These are phyloP conservation scores for Operophtera brumata DNA, from an alignment of 2,888 invertebrate species.

Conservation along the genomic window DNA sequence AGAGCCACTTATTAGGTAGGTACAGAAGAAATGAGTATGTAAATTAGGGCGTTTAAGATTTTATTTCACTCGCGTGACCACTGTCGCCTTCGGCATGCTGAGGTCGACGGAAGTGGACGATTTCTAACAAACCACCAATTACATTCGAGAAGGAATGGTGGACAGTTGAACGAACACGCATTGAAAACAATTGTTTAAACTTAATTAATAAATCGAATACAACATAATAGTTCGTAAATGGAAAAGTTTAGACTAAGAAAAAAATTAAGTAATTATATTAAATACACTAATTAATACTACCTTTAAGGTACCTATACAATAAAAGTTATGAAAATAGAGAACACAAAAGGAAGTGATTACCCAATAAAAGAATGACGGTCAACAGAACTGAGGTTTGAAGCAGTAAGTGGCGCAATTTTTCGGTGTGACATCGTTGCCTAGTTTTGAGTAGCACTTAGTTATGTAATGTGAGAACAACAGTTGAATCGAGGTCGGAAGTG, in stretches of 20 bases:
- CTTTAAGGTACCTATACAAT: not conserved
- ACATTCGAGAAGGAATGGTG: conserved; percentile 49
- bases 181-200: conserved; percentile 11
- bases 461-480: conserved; percentile 76
- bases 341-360: conserved; percentile 26
- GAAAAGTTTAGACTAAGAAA: too few species aligned
- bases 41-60: conserved; percentile 29
- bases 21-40: conserved; percentile 23
- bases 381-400: conserved; percentile 32
- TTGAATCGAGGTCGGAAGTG: conserved; percentile 72
- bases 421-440: conserved; percentile 79
- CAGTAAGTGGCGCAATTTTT: conserved; percentile 75
- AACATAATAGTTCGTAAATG: too few species aligned
- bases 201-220: not conserved
- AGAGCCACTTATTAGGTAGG: conserved; percentile 8
- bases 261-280: not conserved
- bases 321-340: conserved; percentile 13
- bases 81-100: conserved; percentile 46
- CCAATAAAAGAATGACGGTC: conserved; percentile 27
- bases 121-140: conserved; percentile 60
- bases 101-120: conserved; percentile 70
- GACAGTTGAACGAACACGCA: conserved; percentile 21
- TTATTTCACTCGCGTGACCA: conserved; percentile 56
- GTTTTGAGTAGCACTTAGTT: conserved; percentile 72
- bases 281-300: too few species aligned